Conservation (phyloP, 1,140 invertebrate genomes). For the Colletes latitarsis region DNA sequence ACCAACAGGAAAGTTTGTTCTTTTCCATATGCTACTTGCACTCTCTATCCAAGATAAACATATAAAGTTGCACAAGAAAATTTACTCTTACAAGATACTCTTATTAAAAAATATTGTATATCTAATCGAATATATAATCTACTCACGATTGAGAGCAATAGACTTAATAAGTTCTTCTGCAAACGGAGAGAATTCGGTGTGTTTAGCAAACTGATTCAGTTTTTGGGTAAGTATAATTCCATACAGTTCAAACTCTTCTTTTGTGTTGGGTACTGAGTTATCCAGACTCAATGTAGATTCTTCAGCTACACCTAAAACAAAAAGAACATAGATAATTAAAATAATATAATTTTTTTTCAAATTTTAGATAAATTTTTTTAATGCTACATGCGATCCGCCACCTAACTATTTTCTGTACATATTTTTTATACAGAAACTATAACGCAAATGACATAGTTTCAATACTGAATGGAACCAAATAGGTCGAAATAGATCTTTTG, state of each 20-base stretch:
- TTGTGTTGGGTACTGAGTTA: slow-evolving; percentile 85
- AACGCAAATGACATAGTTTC: too few relatives aligned
- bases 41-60: neutral
- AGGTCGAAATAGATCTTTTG: too few relatives aligned
- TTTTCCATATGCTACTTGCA: neutral
- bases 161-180: slow-evolving; percentile 90
- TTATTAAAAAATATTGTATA: neutral
- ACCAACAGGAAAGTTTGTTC: too few relatives aligned
- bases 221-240: slow-evolving; percentile 87
- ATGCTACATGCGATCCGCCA: too few relatives aligned
- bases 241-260: slow-evolving; percentile 92
- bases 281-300: slow-evolving; percentile 83
- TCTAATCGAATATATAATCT: slow-evolving; percentile 11
- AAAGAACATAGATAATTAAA: neutral
- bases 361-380: too few relatives aligned
- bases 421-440: too few relatives aligned
- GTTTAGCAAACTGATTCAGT: slow-evolving; percentile 86
- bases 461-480: too few relatives aligned
- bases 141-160: slow-evolving; percentile 90
- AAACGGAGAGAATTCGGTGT: slow-evolving; percentile 88
- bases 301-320: slow-evolving; percentile 81
- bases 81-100: too few relatives aligned
- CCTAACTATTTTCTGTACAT: too few relatives aligned
- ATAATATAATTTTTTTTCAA: too few relatives aligned
- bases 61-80: too few relatives aligned